These are phyloP conservation scores for Yponomeuta evonymella DNA, from an alignment of 2,888 invertebrate species.

Conservation along the genomic window DNA sequence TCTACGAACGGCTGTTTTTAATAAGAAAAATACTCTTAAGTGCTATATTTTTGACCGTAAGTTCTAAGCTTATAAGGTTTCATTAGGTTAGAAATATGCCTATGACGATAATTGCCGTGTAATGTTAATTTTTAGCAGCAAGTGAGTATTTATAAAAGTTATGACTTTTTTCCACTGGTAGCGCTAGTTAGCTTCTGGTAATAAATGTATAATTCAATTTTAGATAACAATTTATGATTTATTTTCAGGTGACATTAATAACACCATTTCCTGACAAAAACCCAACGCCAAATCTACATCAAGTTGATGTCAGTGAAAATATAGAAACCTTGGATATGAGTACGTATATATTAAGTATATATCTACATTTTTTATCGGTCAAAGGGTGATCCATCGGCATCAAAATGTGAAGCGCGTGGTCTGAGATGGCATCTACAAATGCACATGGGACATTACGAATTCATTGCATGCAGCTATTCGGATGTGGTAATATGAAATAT, in stretches of 20 bases:
- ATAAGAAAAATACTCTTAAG: no score
- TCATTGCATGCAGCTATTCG: background rate
- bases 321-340: slow-evolving; percentile 21
- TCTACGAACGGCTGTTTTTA: no score
- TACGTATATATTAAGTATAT: background rate
- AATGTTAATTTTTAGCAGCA: no score
- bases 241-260: slow-evolving; percentile 40
- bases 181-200: no score
- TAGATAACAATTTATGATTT: background rate
- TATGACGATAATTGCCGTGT: no score
- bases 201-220: no score
- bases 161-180: no score
- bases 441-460: background rate
- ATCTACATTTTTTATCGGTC: no score
- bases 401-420: background rate
- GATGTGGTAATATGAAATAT: background rate
- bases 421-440: background rate
- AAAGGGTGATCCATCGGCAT: background rate
- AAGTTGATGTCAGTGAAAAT: slow-evolving; percentile 30
- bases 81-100: no score
- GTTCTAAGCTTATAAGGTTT: no score
- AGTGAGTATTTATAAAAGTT: no score
- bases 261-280: slow-evolving; percentile 31
- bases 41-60: no score
- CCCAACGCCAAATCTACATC: slow-evolving; percentile 31